These are phyloP conservation scores for Tonatia bakeri DNA, from an alignment of 2,113 vertebrate species.

Conservation along the genomic window DNA sequence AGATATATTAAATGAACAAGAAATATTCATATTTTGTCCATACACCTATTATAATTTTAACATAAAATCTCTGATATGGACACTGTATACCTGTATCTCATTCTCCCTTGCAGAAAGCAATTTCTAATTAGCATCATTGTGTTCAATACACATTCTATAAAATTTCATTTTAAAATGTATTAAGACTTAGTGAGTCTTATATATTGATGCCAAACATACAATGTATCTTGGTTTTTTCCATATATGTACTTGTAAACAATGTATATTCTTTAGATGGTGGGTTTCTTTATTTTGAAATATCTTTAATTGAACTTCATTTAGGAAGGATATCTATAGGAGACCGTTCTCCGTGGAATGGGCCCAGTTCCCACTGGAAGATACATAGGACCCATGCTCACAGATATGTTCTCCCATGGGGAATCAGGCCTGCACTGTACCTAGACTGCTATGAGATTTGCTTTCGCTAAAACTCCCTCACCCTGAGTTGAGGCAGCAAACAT, in stretches of 20 bases:
- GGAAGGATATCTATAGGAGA: not conserved
- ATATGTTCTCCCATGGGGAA: too few relatives aligned
- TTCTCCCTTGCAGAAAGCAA: not conserved
- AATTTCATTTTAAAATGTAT: not conserved
- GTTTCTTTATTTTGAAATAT: not conserved
- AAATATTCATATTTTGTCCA: not conserved
- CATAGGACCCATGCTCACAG: too few relatives aligned
- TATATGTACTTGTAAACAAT: not conserved
- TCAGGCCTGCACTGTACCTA: too few relatives aligned
- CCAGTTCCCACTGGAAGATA: too few relatives aligned
- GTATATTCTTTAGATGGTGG: not conserved
- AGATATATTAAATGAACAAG: not conserved
- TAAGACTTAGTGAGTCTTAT: not conserved
- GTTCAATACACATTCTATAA: not conserved
- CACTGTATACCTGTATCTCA: not conserved
- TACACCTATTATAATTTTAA: not conserved
- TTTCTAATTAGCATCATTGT: not conserved
- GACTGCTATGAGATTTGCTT: too few relatives aligned
- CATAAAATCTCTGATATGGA: not conserved
- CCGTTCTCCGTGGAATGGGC: too few relatives aligned
- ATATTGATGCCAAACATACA: not conserved
- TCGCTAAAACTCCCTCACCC: too few relatives aligned
- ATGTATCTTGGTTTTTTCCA: not conserved
- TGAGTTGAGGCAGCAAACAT: too few relatives aligned
- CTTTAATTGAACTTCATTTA: not conserved